A percentile compares a stretch with the other conserved stretches of the same genome.
phyloP scores from a whole-genome alignment of 2,113 vertebrate species.

The Garra rufa region DNA sequence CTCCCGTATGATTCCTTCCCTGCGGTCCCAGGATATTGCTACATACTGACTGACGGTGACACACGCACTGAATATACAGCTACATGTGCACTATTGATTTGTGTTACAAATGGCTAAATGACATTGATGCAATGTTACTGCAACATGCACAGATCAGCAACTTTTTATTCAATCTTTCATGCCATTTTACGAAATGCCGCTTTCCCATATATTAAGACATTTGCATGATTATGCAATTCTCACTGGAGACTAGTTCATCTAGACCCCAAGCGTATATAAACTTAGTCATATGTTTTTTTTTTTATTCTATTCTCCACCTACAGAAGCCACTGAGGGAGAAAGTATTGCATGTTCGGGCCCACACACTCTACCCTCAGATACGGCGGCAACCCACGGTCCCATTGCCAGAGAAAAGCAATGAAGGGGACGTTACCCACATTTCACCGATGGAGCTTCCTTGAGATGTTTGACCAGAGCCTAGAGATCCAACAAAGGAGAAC shows the following conservation, averaged over 20 bases:
- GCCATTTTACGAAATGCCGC: background rate
- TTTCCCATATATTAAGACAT: background rate
- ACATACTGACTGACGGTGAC: background rate
- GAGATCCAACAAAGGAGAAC: background rate
- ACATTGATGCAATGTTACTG: conserved; percentile 24
- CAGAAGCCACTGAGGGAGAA: background rate
- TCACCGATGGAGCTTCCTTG: background rate
- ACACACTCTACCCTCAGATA: conserved; percentile 20
- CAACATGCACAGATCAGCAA: conserved; percentile 8
- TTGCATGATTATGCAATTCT: conserved; percentile 37
- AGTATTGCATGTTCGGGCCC: conserved; percentile 15
- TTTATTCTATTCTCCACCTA: conserved; percentile 16
- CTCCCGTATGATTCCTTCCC: background rate
- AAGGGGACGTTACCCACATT: conserved; percentile 16
- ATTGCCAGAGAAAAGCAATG: background rate
- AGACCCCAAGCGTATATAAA: conserved; percentile 14
- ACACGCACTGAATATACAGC: background rate
- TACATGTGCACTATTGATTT: conserved; percentile 27
- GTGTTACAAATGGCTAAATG: background rate
- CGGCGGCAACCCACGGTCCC: background rate
- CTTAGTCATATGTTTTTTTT: conserved; percentile 25
- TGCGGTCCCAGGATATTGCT: background rate
- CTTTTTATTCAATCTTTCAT: background rate
- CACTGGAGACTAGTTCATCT: conserved; percentile 16
- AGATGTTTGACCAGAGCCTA: conserved; percentile 2